Percentiles rank a stretch among this genome's conserved stretches.
phyloP scores from a whole-genome alignment of 2,797 vertebrate genomes.

The Gymnodraco acuticeps region DNA sequence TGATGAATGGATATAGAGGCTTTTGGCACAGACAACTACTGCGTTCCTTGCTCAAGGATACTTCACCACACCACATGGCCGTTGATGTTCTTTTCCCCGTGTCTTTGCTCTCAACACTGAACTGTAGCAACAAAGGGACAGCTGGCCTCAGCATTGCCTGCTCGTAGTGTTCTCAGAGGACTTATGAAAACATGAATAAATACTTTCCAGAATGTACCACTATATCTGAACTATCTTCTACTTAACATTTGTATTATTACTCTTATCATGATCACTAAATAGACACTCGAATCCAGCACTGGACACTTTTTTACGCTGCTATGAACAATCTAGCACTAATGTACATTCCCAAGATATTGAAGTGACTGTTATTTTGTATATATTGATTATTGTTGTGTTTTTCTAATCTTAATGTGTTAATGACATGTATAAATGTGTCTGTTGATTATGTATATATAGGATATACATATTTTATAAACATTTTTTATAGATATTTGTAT shows the following conservation, averaged over 20 bases:
- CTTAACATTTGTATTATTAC: neutral
- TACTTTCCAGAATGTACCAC: neutral
- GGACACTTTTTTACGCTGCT: too few relatives aligned
- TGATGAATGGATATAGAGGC: neutral
- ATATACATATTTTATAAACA: too few relatives aligned
- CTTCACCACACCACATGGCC: neutral
- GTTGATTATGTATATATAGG: too few relatives aligned
- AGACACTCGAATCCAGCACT: too few relatives aligned
- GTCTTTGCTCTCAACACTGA: slow-evolving; percentile 17
- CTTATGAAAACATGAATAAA: neutral
- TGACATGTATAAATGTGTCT: too few relatives aligned
- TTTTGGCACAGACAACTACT: neutral
- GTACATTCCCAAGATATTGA: too few relatives aligned
- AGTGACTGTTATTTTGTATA: too few relatives aligned
- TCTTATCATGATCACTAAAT: too few relatives aligned
- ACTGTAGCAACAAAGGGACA: slow-evolving; percentile 13
- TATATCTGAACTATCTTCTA: neutral
- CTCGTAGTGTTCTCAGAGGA: slow-evolving; percentile 8
- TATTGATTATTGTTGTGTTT: too few relatives aligned
- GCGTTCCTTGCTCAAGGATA: neutral
- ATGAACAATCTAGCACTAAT: too few relatives aligned
- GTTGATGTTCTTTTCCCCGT: slow-evolving; percentile 3
- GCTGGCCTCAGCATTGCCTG: neutral
- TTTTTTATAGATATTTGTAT: too few relatives aligned
- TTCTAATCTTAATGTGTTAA: too few relatives aligned